Evolutionary conservation across 1,140 invertebrate species (phyloP).

Genomic region (Rhagoletis pomonella): DNA sequence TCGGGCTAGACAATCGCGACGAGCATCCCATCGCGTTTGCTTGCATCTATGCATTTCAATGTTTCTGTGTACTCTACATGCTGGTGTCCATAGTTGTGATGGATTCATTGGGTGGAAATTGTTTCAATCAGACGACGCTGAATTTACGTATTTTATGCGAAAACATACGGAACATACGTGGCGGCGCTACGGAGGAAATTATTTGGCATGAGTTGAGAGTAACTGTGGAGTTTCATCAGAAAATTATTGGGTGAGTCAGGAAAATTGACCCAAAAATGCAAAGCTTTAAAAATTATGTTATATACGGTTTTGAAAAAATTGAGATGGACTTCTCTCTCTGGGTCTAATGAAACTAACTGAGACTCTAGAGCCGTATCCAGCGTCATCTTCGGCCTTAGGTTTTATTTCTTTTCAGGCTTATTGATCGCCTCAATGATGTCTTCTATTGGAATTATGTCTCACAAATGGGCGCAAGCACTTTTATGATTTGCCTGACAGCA

Average conservation of each 20-base stretch:
- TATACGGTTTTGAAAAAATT: no score
- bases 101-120: conserved; percentile 63
- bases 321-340: no score
- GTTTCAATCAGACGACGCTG: conserved; percentile 63
- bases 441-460: conserved; percentile 64
- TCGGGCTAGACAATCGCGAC: conserved; percentile 58
- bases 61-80: conserved; percentile 58
- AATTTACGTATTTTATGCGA: conserved; percentile 65
- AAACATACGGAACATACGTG: conserved; percentile 59
- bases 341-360: no score
- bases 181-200: conserved; percentile 54
- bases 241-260: conserved; percentile 62
- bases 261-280: no score
- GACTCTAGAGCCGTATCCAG: no score
- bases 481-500: conserved; percentile 64
- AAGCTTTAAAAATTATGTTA: no score
- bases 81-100: conserved; percentile 61
- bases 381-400: background rate
- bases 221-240: conserved; percentile 63
- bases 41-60: conserved; percentile 60
- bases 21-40: conserved; percentile 58
- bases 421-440: conserved; percentile 59
- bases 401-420: conserved; percentile 56
- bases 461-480: conserved; percentile 66
- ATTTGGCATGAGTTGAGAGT: conserved; percentile 15